Base-by-base conservation (phyloP, 2,797 vertebrate genomes). In the Vultur gryphus region DNA sequence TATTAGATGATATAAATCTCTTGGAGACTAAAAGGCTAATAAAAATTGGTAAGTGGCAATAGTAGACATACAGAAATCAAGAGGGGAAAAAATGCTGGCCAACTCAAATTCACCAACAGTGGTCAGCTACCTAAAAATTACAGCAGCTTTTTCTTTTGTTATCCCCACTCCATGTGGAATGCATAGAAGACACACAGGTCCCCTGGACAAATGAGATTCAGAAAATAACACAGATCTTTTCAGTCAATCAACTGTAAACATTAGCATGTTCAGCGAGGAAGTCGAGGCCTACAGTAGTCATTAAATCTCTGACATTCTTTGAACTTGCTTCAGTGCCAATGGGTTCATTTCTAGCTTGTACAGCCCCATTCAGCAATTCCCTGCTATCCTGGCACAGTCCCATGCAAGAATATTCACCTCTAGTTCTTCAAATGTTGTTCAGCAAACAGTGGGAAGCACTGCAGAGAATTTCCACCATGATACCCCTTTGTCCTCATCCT, bases 231-330 rank as follows among this genome's bases (percentile, higher is more conserved):
- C 33, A 58, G 24, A 44, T 2, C 7, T 81, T 65, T 90, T 29
- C 33, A 37, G 5, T 46, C 28, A 55, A 37, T 75, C 52, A 84
- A 75, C 57, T 89, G n/a, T 55, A 72, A 65, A 37, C 11, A 24
- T 23, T 46, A 31, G 4, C 16, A 33, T 1, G 1, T 43, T 61
- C 33, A 64, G 5, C 0, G 0, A 84, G 51, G 8, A 57, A 5
- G 0, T 48, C 2, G 6, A 84, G 12, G 25, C 12, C 19, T 59
- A 57, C 6, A 57, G 5, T 8, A 76, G 20, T 57, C 39, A 28
- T 20, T 44, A 23, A 14, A 28, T n/a, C 15, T 44, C 51, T 54
- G 62, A 58, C 6, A 6, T 73, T 77, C 71, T 77, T 54, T 87
- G 55, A 78, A 58, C 16, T 78, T 80, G 1, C 25, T 80, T 61